Evolutionary conservation across 2,113 vertebrate genomes (phyloP), one percentile per base, ranked within the genome.

Genomic region (Apistogramma diplotaenia): DNA sequence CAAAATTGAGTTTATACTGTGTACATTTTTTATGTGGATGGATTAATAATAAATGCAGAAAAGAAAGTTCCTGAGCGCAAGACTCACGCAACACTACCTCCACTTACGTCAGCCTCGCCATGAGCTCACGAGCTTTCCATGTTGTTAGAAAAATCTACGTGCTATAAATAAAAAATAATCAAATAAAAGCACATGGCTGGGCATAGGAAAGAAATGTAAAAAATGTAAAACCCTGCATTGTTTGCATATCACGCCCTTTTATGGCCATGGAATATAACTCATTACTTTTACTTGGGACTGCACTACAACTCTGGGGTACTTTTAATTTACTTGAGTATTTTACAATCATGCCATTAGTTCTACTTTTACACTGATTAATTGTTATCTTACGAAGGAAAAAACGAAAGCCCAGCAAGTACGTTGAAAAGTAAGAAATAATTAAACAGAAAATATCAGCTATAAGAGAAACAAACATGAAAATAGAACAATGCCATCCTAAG

Each of bases 1-100:
- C 29, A 77, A 74, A 85, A 43, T 18, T 18, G 3, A 51, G 43
- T 75, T 72, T 11, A 23, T 43, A 65, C 21, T 40, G 60, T n/a
- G 25, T 35, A 40, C 53, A 49, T 59, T 31, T 58, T 46, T 55
- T 43, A 62, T 35, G 23, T 25, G 16, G 6, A 0, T 25, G 8
- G 7, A 74, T 59, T 61, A 71, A 62, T 13, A 37, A 67, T 79
- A 55, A 29, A 49, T 49, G 19, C 43, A 70, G 65, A 70, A 43
- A 13, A 49, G 33, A 49, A 70, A 49, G 49, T 49, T 49, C 43
- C 62, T 18, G 25, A 49, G 62, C 0, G 3, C 65, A 49, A 35
- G 19, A 54, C 2, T 33, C 31, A 54, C 8, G 18, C 12, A 62
- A 10, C 53, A 18, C 16, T 46, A 25, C 1, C 43, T 35, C 15